A percentile compares a stretch with the other conserved stretches of the same genome.
Conservation (phyloP, 2,113 vertebrate species). For the Bettongia penicillata region DNA sequence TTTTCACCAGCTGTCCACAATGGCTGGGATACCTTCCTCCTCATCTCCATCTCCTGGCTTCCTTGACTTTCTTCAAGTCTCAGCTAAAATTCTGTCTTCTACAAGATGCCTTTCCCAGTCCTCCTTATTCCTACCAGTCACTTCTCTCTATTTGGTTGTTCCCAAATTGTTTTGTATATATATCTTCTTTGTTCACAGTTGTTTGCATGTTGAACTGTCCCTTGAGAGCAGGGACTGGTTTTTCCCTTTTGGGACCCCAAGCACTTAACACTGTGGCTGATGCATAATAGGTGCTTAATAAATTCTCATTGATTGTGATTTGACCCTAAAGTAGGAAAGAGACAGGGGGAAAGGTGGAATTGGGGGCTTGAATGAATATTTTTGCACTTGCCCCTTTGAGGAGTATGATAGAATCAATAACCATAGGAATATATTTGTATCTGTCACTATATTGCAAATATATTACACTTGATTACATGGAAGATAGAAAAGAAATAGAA, state of each 20-base stretch:
- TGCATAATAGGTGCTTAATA: neutral
- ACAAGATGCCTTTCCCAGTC: neutral
- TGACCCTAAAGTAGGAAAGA: neutral
- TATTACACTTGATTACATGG: neutral
- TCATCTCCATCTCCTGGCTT: neutral
- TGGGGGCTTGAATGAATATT: neutral
- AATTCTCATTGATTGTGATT: neutral
- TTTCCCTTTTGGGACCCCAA: neutral
- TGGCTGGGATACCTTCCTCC: neutral
- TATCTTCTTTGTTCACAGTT: neutral
- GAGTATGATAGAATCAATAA: neutral
- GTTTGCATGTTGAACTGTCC: neutral
- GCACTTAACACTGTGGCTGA: neutral
- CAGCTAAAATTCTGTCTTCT: neutral
- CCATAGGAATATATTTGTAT: neutral
- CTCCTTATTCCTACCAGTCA: neutral
- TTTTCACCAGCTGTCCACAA: neutral
- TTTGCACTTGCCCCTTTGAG: neutral
- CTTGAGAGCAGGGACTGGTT: neutral
- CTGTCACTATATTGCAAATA: neutral
- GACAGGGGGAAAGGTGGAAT: neutral
- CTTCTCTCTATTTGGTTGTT: neutral
- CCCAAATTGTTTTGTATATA: neutral
- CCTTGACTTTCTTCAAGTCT: neutral
- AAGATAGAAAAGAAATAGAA: neutral